phyloP scores from a whole-genome alignment of 53 echinoderm and acorn worm species.

The Holothuria leucospilota region DNA sequence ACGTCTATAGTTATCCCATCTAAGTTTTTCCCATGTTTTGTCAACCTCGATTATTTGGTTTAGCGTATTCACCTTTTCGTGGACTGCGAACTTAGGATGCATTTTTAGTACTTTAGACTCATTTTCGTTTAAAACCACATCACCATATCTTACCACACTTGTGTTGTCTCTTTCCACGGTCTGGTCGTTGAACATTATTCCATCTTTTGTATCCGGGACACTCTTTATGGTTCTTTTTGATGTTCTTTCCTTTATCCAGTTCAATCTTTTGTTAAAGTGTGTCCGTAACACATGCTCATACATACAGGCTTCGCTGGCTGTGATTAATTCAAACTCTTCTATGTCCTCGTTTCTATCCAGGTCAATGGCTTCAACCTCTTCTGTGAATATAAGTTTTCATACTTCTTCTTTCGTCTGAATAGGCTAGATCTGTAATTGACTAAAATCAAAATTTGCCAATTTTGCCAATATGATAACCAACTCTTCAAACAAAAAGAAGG shows the following conservation, averaged over 20 bases:
- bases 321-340: too few relatives aligned
- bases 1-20: background rate
- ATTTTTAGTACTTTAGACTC: background rate
- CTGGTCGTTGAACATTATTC: background rate
- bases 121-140: background rate
- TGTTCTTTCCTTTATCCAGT: background rate
- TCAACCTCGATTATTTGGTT: conserved; percentile 3
- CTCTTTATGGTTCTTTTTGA: background rate
- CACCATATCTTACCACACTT: background rate
- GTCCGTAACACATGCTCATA: too few relatives aligned
- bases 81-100: conserved; percentile 1
- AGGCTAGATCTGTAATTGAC: too few relatives aligned
- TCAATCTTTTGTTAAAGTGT: background rate
- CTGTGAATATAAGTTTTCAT: too few relatives aligned
- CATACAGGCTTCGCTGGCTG: too few relatives aligned
- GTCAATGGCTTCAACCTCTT: too few relatives aligned
- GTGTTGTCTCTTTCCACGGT: background rate
- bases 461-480: too few relatives aligned
- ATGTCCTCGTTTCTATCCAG: too few relatives aligned
- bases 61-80: background rate
- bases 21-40: conserved; percentile 8
- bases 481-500: too few relatives aligned
- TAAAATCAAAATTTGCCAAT: too few relatives aligned
- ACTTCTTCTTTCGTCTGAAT: too few relatives aligned
- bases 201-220: background rate